These are phyloP conservation scores for Semnornis frantzii DNA, from an alignment of 2,113 vertebrate genomes.

Conservation along the genomic window DNA sequence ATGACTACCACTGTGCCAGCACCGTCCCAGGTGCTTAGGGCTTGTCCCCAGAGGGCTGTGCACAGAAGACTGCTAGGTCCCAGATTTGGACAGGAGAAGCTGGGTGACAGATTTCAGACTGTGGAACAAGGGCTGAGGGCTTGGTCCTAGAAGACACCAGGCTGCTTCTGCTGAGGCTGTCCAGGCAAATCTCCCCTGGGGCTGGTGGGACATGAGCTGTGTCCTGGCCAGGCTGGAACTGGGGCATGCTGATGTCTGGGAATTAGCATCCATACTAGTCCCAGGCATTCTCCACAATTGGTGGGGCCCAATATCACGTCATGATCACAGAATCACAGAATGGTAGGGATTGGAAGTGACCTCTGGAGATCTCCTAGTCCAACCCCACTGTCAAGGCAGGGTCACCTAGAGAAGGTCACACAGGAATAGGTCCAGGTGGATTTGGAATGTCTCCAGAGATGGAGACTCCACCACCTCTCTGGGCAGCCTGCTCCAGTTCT, in stretches of 20 bases:
- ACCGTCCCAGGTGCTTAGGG: fast-evolving
- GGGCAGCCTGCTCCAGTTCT: too few species aligned
- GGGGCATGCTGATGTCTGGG: fast-evolving
- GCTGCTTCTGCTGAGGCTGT: background rate
- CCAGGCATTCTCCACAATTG: background rate
- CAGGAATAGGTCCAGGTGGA: too few species aligned
- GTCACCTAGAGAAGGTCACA: too few species aligned
- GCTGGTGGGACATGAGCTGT: fast-evolving
- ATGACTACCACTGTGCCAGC: background rate
- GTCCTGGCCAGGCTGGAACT: background rate
- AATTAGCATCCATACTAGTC: background rate
- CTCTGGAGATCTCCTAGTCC: too few species aligned
- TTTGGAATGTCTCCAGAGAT: too few species aligned
- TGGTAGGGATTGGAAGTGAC: too few species aligned
- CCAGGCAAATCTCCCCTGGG: background rate
- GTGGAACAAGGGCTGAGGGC: fast-evolving
- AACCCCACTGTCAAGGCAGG: too few species aligned
- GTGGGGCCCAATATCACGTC: fast-evolving
- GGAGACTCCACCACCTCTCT: too few species aligned
- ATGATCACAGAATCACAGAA: too few species aligned
- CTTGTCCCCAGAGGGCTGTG: background rate
- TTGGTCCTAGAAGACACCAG: background rate
- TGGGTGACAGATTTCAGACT: background rate
- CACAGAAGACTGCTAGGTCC: background rate
- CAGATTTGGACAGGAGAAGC: background rate